Percentiles rank a stretch among this genome's conserved stretches.
These are phyloP conservation scores for Argynnis bischoffii DNA, from an alignment of 2,888 invertebrate species.

Conservation along the genomic window DNA sequence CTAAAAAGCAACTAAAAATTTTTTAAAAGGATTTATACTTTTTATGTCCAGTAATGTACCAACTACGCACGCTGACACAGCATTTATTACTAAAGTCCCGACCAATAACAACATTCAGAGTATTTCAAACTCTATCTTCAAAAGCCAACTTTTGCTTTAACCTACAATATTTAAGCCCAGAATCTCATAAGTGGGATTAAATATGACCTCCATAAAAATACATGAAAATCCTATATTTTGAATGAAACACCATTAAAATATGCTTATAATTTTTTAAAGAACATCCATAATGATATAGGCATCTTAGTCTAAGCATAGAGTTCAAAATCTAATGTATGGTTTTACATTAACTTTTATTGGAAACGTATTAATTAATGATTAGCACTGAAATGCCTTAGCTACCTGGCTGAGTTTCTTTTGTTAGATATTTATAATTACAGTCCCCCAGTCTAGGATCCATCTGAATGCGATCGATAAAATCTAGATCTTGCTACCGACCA, in stretches of 20 bases:
- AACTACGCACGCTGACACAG: conserved; percentile 45
- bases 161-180: no score
- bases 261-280: no score
- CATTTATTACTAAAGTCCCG: conserved; percentile 35
- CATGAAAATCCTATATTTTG: no score
- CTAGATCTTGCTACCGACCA: no score
- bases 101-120: neutral
- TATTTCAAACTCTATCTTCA: conserved; percentile 12
- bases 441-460: neutral
- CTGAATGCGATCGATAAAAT: neutral
- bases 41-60: conserved; percentile 37
- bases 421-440: conserved; percentile 18
- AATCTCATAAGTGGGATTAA: no score
- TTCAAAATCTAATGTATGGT: conserved; percentile 26
- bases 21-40: conserved; percentile 4
- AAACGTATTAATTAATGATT: conserved; percentile 58
- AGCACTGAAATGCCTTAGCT: conserved; percentile 50
- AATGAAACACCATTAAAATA: no score
- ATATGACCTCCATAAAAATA: no score
- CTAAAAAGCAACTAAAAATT: neutral
- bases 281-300: no score
- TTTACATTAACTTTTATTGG: conserved; percentile 33
- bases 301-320: conserved; percentile 16
- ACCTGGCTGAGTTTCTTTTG: conserved; percentile 53
- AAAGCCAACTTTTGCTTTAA: neutral